Evolutionary conservation across 92 coral and sea anemone species (phyloP), one percentile per base, ranked within the genome.

Genomic region (Blastomussa wellsi): DNA sequence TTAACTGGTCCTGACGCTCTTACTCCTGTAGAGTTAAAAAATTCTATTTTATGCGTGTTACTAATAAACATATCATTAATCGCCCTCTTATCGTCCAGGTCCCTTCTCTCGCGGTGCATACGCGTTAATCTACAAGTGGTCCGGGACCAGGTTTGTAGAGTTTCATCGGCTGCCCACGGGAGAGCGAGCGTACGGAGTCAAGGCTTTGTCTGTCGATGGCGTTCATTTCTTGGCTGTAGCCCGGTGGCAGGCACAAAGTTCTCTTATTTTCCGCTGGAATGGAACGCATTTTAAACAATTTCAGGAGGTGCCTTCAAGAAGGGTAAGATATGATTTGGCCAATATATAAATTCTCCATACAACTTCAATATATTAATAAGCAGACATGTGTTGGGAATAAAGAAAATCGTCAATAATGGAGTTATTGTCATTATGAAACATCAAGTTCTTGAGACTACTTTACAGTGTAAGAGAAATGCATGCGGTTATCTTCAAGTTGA

Each of bases 181-280:
- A 29, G 95, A 91, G 87, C 91, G 93, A 22, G 92, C 98, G 4
- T 96, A 96, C 70, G 98, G 95, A 11, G 74, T 96, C 44, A 90
- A 90, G 41, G 89, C 94, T 24, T 77, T 96, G 72, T 81, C 87
- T 37, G 93, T 93, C 9, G 96, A 92, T 41, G 84, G 90, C n/a
- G 60, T 80, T 31, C 68, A 79, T 24, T 96, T 91, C 74, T 83
- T 96, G n/a, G 94, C 93, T 1, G 92, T 92, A 16, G 98, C 98
- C 29, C 91, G 96, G 31, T 94, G 93, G 96, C 59, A 76, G 33
- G 94, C 95, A 17, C 42, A 79, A 19, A 92, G 90, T 29, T 96
- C 95, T 29, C 80, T 94, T 5, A 87, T 96, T 51, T 90, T 90
- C 88, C 93, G 89, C 69, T 96, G 98, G 98, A 96, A 94, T 74